A percentile compares a stretch with the other conserved stretches of the same genome.
These are phyloP conservation scores for Myotis pilosus DNA, from an alignment of 2,797 vertebrate genomes.

Conservation along the genomic window DNA sequence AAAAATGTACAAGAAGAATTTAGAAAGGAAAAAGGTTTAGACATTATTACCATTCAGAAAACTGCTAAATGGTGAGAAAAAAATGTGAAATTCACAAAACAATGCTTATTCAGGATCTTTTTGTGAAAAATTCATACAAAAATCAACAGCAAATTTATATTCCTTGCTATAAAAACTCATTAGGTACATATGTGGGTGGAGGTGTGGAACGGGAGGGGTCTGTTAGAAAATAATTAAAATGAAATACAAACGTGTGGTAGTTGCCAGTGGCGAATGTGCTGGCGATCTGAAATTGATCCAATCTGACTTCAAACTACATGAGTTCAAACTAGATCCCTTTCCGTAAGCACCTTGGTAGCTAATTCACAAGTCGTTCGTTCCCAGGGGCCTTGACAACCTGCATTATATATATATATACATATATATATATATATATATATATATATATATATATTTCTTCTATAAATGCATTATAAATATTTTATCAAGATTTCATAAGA, in stretches of 20 bases:
- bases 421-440: constrained; percentile 60
- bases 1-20: constrained; percentile 74
- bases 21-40: constrained; percentile 68
- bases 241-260: constrained; percentile 86
- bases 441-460: constrained; percentile 75
- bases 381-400: constrained; percentile 81
- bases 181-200: constrained; percentile 60
- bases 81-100: constrained; percentile 82
- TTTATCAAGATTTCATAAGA: constrained; percentile 85
- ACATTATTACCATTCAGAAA: constrained; percentile 75
- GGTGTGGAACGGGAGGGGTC: constrained; percentile 22
- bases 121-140: constrained; percentile 82
- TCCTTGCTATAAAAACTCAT: constrained; percentile 83
- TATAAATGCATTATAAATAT: constrained; percentile 89
- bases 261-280: constrained; percentile 83
- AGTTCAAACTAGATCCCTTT: constrained; percentile 77
- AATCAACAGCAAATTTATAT: constrained; percentile 83
- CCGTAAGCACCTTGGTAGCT: constrained; percentile 78
- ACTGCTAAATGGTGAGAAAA: constrained; percentile 76
- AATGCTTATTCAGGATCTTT: constrained; percentile 76
- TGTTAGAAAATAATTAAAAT: constrained; percentile 81
- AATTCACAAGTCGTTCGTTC: constrained; percentile 73
- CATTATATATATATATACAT: constrained; percentile 79
- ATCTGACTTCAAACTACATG: constrained; percentile 53
- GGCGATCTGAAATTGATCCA: constrained; percentile 78